Base-by-base conservation (phyloP, 2,113 vertebrate genomes). In the Setophaga coronata region DNA sequence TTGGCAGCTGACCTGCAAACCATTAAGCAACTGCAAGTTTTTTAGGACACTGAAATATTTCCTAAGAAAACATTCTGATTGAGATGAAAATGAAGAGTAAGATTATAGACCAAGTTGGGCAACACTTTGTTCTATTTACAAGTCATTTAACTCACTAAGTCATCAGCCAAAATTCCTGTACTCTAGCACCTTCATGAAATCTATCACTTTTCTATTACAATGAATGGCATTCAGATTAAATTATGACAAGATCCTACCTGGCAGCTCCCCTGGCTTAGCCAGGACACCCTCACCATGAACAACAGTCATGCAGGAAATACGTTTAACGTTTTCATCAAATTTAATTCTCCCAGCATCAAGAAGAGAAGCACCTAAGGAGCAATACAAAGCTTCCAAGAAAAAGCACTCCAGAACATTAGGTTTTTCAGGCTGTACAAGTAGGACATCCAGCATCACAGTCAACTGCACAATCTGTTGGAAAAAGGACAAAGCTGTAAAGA, bases 301-400 rank as follows among this genome's bases (percentile, higher is more conserved):
- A 3, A 87, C 64, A 8, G 98, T 95, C 97, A 99, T 94, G 56
- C 98, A 97, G 36, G 99, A 98, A 61, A 99, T 76, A 29, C 51
- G 98, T 95, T 99, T 99, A 31, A 99, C 82, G 0, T 98, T 91
- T 29, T 98, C 98, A 42, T 99, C 99, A 92, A 99, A 99, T 86
- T 97, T 98, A 12, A 86, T 42, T 94, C 98, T 97, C n/a, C 95
- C 98, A 1, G 64, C 78, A 26, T 99, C 99, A 7, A 99, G 94
- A 74, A 99, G 97, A 18, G 98, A 82, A 57, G 98, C 99, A 6
- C 99, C 99, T 34, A 99, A 97, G 6, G 99, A 99, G 65, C 97
- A 99, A 94, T 98, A 99, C 26, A 99, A 97, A 26, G 99, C 99
- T 97, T 99, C 99, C 82, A 99, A 94, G 97, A 99, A 99, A 96